Evolutionary conservation across 2,113 vertebrate species (phyloP), one percentile per base, ranked within the genome.

Genomic region (Boulengeromyrus knoepffleri): DNA sequence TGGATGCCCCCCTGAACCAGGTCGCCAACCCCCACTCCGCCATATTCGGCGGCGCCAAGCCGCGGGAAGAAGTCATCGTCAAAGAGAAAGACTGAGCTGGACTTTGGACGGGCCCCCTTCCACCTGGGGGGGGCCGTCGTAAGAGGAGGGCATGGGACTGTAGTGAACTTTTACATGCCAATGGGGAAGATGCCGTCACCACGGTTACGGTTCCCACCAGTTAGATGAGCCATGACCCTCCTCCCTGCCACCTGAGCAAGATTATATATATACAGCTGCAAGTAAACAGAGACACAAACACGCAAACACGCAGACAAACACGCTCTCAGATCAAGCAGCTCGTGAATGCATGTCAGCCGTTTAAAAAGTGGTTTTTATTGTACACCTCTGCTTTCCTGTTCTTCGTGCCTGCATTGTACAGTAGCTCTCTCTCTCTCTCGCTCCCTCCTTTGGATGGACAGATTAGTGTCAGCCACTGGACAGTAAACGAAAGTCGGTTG

Each of bases 11-110:
- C 86, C 97, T 99, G 93, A 99, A 99, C 93, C 99, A 99, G 97
- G 99, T 99, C 94, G 99, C 99, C 97, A 99, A 99, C 93, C 99
- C 99, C 5, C 97, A 99, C 94, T 99, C 99, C 1, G 98, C 98
- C 58, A 99, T 99, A 96, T 99, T 99, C 0, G 99, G 99, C 62
- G 99, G 98, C 92, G 98, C 98, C 93, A 97, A 98, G 94, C 99
- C 98, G 80, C 96, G 99, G 94, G 98, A 99, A 96, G 98, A 99
- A 97, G 96, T 97, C 93, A 97, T 97, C 93, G 94, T 97, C 87
- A 96, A 94, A 95, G 98, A 97, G 88, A 97, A 98, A 92, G 96
- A 97, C 91, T 98, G 96, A 97, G 96, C 94, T n/a, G 21, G 27
- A 1, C 47, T 24, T 39, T 45, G 21, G 46, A 45, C 36, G 8